Evolutionary conservation across 2,113 vertebrate genomes (phyloP).

Genomic region (Prochilodus magdalenae): DNA sequence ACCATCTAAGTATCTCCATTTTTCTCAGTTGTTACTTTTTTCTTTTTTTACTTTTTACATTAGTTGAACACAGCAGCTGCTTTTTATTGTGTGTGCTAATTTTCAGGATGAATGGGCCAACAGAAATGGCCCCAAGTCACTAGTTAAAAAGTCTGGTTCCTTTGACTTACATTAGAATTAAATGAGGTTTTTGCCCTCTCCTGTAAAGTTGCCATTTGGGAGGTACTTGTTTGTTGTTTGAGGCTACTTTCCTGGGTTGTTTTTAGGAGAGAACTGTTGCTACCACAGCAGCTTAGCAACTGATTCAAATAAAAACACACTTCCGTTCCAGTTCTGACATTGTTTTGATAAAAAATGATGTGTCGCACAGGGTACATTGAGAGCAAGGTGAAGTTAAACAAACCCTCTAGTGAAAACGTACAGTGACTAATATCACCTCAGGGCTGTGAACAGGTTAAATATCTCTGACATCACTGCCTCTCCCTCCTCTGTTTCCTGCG

Average conservation of each 20-base stretch:
- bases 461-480: conserved; percentile 1
- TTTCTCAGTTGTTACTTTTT: no score
- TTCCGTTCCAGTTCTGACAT: neutral
- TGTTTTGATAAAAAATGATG: conserved; percentile 2
- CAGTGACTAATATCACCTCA: conserved; percentile 28
- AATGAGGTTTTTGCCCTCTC: no score
- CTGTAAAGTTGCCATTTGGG: no score
- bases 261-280: neutral
- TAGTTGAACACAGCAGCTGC: no score
- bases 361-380: neutral
- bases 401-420: conserved; percentile 2
- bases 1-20: no score
- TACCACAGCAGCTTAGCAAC: neutral
- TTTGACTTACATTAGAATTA: no score
- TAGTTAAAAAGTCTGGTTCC: no score
- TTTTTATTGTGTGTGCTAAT: no score
- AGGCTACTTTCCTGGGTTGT: neutral
- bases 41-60: no score
- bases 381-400: neutral
- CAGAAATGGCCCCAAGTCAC: no score
- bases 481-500: neutral
- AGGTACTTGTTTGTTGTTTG: neutral
- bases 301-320: conserved; percentile 26
- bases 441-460: conserved; percentile 10
- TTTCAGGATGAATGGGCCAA: no score